Percentiles rank a stretch among this genome's conserved stretches.
phyloP scores from a whole-genome alignment of 2,113 vertebrate species.

The Helogale parvula region DNA sequence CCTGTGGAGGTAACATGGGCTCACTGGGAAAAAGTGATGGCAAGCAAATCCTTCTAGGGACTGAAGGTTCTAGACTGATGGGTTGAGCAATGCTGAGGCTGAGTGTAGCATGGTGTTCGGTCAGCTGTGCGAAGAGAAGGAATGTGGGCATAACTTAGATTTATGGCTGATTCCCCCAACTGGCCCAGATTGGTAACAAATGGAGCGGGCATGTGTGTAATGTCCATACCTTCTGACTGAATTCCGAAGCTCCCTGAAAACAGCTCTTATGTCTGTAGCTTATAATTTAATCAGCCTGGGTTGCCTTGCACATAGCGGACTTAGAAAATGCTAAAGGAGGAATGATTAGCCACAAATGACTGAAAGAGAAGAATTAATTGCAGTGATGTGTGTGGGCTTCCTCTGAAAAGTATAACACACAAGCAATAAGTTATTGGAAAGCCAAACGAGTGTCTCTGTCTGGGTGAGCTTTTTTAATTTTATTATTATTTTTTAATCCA shows the following conservation, averaged over 20 bases:
- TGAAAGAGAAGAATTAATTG: not conserved
- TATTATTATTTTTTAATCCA: slow-evolving; percentile 13
- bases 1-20: no score
- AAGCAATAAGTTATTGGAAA: not conserved
- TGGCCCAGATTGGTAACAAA: not conserved
- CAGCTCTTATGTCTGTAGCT: not conserved
- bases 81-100: not conserved
- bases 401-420: not conserved
- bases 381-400: not conserved
- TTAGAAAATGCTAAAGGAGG: not conserved
- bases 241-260: not conserved
- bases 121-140: not conserved
- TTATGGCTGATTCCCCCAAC: not conserved
- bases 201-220: not conserved
- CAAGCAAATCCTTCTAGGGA: not conserved
- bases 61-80: not conserved
- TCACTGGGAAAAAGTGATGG: not conserved
- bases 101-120: not conserved
- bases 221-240: not conserved
- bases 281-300: not conserved
- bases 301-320: not conserved
- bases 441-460: not conserved
- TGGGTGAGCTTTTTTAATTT: not conserved
- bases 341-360: not conserved
- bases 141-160: not conserved